These are phyloP conservation scores for Phalacrocorax brasilianus DNA, from an alignment of 2,113 vertebrate species.

Conservation along the genomic window DNA sequence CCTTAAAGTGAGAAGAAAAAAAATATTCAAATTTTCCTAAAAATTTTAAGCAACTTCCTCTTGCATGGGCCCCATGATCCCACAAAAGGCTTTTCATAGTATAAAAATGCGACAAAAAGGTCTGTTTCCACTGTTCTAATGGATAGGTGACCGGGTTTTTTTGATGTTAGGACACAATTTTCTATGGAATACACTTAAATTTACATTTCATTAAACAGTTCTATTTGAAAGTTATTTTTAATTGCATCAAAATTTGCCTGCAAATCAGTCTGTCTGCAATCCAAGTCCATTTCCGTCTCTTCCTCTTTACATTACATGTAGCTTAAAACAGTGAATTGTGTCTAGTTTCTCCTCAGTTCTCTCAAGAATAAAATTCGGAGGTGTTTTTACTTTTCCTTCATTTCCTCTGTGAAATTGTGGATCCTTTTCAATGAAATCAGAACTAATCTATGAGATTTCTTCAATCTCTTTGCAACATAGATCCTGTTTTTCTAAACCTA, in stretches of 20 bases:
- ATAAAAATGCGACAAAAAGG: not conserved
- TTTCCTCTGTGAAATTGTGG: not conserved
- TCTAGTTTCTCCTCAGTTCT: not conserved
- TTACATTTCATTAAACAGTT: not conserved
- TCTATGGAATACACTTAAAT: not conserved
- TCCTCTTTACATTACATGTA: not conserved
- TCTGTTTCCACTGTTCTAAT: not conserved
- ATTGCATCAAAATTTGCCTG: not conserved
- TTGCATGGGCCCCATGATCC: not conserved
- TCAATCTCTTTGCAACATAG: not conserved
- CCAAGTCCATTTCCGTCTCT: not conserved
- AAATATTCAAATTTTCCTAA: not conserved
- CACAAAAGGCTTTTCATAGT: not conserved
- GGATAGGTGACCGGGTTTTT: not conserved
- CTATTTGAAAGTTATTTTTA: not conserved
- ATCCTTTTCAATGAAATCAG: not conserved
- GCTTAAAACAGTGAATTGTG: not conserved
- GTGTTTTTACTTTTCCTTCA: not conserved
- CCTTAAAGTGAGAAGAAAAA: not conserved
- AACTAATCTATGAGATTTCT: not conserved
- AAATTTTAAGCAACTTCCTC: not conserved
- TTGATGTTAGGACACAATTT: not conserved
- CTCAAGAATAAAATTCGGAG: not conserved
- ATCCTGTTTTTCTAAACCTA: not conserved
- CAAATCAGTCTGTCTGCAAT: not conserved